These are phyloP conservation scores for Podarcis lilfordi DNA, from an alignment of 2,797 vertebrate species.

Conservation along the genomic window DNA sequence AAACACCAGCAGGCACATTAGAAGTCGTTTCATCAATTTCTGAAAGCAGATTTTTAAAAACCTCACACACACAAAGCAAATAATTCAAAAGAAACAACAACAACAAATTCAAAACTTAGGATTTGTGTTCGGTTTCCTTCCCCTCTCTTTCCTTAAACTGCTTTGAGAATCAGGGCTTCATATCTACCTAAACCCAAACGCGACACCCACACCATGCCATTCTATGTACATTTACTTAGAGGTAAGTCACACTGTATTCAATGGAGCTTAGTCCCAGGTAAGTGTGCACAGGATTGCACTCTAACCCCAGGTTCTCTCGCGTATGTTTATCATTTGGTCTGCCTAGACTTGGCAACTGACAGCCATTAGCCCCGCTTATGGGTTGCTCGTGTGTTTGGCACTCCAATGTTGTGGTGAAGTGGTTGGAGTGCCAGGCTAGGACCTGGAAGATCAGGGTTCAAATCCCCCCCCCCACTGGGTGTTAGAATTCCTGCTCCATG, in stretches of 20 bases:
- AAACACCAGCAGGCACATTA: not conserved
- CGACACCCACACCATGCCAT: not conserved
- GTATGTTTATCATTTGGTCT: not conserved
- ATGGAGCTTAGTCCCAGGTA: not conserved
- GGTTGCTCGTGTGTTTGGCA: too few species aligned
- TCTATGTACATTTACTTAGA: not conserved
- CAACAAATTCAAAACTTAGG: not conserved
- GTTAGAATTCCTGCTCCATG: too few species aligned
- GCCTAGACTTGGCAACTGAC: not conserved
- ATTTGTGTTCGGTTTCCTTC: not conserved
- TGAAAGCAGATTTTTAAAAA: not conserved
- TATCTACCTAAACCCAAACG: not conserved
- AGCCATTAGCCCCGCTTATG: not conserved
- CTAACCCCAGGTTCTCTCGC: not conserved
- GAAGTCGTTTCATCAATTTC: conserved; percentile 13
- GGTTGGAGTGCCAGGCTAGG: too few species aligned
- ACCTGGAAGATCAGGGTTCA: too few species aligned
- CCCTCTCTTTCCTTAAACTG: not conserved
- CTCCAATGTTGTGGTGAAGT: too few species aligned
- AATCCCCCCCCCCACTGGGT: too few species aligned
- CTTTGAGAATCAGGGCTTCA: not conserved
- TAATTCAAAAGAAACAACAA: not conserved
- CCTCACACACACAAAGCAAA: not conserved
- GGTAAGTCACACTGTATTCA: not conserved
- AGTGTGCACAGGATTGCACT: not conserved